phyloP scores from a whole-genome alignment of 2,113 vertebrate species.

The Cavia porcellus region DNA sequence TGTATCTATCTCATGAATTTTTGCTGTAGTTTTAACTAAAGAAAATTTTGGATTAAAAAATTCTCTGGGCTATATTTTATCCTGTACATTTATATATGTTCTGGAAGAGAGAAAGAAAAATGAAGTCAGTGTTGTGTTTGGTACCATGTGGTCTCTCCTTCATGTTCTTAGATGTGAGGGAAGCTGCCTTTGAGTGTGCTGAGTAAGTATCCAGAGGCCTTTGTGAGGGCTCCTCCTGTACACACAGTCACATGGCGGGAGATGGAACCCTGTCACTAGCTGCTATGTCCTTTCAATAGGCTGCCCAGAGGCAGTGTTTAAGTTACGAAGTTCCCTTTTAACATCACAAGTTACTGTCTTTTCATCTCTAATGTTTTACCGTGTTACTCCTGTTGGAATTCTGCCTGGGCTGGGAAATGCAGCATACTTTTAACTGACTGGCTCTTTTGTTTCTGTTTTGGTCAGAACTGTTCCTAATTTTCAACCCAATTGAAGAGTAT shows the following conservation, averaged over 20 bases:
- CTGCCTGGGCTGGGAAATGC: neutral
- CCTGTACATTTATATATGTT: neutral
- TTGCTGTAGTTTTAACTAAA: neutral
- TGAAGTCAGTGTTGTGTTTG: neutral
- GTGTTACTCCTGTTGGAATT: conserved; percentile 67
- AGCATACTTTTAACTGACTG: conserved; percentile 54
- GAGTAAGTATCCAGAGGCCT: neutral
- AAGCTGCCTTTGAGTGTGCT: neutral
- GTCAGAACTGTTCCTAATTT: conserved; percentile 67
- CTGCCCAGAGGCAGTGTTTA: conserved; percentile 53
- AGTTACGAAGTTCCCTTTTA: conserved; percentile 74
- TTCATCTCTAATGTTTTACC: conserved; percentile 76
- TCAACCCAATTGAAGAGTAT: conserved; percentile 54
- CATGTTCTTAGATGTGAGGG: fast-evolving
- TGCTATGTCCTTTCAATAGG: conserved; percentile 38
- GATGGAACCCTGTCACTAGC: neutral
- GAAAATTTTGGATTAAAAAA: neutral
- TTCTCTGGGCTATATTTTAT: neutral
- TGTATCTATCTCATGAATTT: neutral
- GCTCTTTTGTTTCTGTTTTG: conserved; percentile 65
- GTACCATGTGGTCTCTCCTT: neutral
- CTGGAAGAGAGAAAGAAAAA: neutral
- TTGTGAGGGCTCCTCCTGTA: neutral
- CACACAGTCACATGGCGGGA: neutral
- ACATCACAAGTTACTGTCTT: conserved; percentile 65